phyloP scores from a whole-genome alignment of 2,888 invertebrate genomes.

The Chalcis sispes region DNA sequence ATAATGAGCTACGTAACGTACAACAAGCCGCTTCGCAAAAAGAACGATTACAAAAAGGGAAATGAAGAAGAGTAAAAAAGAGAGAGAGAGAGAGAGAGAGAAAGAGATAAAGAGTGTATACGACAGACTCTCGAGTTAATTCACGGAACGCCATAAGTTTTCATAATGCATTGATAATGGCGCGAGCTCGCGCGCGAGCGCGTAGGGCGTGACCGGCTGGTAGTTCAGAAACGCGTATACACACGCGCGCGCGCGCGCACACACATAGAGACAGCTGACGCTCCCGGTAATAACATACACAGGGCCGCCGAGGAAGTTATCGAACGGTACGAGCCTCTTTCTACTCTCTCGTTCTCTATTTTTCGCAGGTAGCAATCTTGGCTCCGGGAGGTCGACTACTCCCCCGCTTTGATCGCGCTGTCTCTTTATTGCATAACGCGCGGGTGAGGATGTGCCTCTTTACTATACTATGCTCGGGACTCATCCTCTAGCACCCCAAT shows the following conservation, averaged over 20 bases:
- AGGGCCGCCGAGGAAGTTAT: constrained; percentile 16
- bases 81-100: background rate
- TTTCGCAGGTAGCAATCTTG: constrained; percentile 38
- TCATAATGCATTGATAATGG: constrained; percentile 49
- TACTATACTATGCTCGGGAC: no score
- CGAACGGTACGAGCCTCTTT: constrained; percentile 5
- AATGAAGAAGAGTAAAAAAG: background rate
- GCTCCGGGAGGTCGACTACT: no score
- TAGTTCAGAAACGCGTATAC: no score
- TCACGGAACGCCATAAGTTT: constrained; percentile 40
- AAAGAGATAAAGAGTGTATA: background rate
- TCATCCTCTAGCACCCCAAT: no score
- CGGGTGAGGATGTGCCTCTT: no score
- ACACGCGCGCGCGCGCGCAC: no score
- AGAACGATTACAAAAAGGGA: no score
- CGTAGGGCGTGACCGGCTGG: constrained; percentile 40
- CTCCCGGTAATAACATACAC: constrained; percentile 30
- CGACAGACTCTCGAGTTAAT: background rate
- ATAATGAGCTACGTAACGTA: no score
- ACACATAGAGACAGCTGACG: no score
- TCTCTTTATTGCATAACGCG: background rate
- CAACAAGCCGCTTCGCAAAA: no score
- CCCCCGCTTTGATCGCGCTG: no score
- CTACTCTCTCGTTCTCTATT: constrained; percentile 9
- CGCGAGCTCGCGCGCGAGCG: background rate